Evolutionary conservation across 2,113 vertebrate genomes (phyloP), one percentile per base, ranked within the genome.

Genomic region (Picathartes gymnocephalus): DNA sequence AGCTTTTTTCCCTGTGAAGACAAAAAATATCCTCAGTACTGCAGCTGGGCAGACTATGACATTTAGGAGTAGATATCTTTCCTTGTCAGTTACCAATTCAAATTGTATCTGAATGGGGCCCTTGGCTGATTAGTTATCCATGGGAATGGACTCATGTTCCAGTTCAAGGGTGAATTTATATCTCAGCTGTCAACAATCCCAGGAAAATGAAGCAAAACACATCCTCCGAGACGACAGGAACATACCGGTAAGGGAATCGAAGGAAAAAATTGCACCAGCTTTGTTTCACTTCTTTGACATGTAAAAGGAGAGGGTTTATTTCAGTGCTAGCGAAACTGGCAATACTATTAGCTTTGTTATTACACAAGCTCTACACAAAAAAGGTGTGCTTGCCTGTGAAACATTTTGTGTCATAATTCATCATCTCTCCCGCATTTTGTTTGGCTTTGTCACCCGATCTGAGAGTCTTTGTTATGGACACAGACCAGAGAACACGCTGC

Each of bases 381-480:
- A 42, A 2, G 1, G 1, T 7, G 17, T 22, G 12, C 25, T 64
- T 96, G 95, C 88, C 74, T 50, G 62, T 28, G 88, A 97, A 83
- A 96, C n/a, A 11, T 65, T 95, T 45, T 79, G 58, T 71, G 94
- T 79, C 22, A 91, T 68, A 45, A 88, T 66, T 35, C 51, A 80
- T 62, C 80, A 72, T 16, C 61, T 64, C 86, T 87, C 31, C 69
- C 71, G 64, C 6, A 3, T 57, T 42, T 25, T 45, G 33, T 45
- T 42, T 82, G 6, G 37, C 86, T 84, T 90, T 94, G 79, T 96
- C 90, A 91, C 42, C 69, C 7, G 54, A 68, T 79, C 51, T 88
- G 39, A 94, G 37, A 6, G 56, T 54, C n/a, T 80, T 86, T 60
- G 94, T 95, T 76, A 95, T 12, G n/a, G 77, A 97, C 15, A 88